Evolutionary conservation across 2,797 vertebrate genomes (phyloP), one percentile per base, ranked within the genome.

Genomic region (Onychomys leucogaster): DNA sequence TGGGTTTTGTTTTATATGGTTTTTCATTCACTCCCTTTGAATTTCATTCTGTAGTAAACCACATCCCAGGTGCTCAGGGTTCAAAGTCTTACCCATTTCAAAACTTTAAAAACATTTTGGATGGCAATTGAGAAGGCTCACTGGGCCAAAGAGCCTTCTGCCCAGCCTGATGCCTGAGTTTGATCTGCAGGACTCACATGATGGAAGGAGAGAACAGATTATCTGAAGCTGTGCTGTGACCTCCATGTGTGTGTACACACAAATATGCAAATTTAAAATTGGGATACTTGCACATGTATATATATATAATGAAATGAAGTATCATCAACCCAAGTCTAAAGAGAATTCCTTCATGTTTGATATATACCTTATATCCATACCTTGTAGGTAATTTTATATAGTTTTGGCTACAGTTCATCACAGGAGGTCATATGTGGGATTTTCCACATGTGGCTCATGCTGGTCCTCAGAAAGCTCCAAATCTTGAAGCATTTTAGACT

Each of bases 1-100:
- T 90, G 3, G 73, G 12, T 57, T 97, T 94, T 90, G 13, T 63
- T 94, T 91, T 88, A 71, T 46, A 77, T 82, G 32, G 0, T 19
- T 83, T 89, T 75, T 94, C 41, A 59, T n/a, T 52, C 65, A 57
- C 34, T 11, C 37, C 13, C 12, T 92, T 82, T 90, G 49, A n/a
- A 90, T 86, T 93, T 92, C 55, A 71, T 93, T 94, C 69, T 81
- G 0, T 88, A 81, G 16, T 52, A 34, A 61, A 69, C 69, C 65
- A 73, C 3, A 73, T 87, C 14, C 21, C 75, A 91, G 13, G 43
- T 91, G 63, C 41, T 73, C 59, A 49, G 41, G 52, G 43, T 57
- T 57, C 85, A 29, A 94, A 78, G 41, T 61, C 32, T 73, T 95
- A 52, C 63, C 25, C 19, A 57, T 84, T 77, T 84, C 11, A 10